Evolutionary conservation across 2,113 vertebrate species (phyloP).

Genomic region (Neoarius graeffei): DNA sequence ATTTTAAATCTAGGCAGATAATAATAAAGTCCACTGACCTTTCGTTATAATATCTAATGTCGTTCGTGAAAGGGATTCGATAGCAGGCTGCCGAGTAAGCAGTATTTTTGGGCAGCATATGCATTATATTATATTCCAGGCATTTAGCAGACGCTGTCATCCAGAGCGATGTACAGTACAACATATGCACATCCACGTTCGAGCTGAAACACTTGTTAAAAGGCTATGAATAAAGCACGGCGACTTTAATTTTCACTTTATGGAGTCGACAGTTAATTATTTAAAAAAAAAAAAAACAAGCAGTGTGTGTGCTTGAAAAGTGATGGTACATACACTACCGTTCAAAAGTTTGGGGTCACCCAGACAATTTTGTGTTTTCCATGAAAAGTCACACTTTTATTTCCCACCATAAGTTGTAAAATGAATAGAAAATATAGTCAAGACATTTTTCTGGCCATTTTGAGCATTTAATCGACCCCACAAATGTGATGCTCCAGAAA

Average conservation of each 20-base stretch:
- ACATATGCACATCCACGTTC: not conserved
- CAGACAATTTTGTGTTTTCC: too few species aligned
- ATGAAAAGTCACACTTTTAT: too few species aligned
- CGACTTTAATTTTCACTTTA: not conserved
- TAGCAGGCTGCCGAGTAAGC: not conserved
- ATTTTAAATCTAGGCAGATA: not conserved
- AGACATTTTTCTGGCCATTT: too few species aligned
- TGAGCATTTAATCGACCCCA: too few species aligned
- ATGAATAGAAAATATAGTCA: too few species aligned
- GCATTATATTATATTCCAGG: too few species aligned
- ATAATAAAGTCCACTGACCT: not conserved
- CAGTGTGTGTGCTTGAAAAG: not conserved
- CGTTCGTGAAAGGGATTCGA: not conserved
- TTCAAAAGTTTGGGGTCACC: too few species aligned
- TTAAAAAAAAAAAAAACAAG: not conserved
- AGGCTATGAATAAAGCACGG: not conserved
- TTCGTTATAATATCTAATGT: not conserved
- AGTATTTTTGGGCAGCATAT: not conserved
- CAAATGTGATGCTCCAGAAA: too few species aligned
- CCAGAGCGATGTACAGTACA: too few species aligned
- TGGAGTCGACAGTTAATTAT: not conserved
- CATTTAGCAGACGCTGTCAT: too few species aligned
- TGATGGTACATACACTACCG: not conserved
- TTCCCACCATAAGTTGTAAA: too few species aligned
- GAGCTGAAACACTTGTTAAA: not conserved